phyloP scores from a whole-genome alignment of 2,113 vertebrate genomes.

The Maccullochella peelii region DNA sequence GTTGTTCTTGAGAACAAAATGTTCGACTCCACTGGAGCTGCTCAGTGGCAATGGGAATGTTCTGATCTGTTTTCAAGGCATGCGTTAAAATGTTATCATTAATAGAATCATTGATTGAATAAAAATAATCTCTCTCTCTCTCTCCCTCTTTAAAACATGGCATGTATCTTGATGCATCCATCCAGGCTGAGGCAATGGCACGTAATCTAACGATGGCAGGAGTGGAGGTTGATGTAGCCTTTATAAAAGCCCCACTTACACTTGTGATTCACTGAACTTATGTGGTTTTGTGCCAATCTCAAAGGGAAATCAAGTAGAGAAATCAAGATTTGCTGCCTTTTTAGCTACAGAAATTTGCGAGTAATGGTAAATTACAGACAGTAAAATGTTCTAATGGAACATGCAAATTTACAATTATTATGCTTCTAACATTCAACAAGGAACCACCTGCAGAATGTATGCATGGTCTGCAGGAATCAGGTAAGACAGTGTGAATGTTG shows the following conservation, averaged over 20 bases:
- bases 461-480: background rate
- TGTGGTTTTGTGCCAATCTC: slow-evolving; percentile 34
- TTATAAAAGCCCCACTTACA: background rate
- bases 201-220: background rate
- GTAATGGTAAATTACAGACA: slow-evolving; percentile 23
- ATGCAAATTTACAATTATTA: slow-evolving; percentile 9
- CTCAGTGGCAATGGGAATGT: background rate
- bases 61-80: background rate
- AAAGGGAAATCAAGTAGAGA: slow-evolving; percentile 23
- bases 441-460: background rate
- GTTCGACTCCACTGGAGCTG: background rate
- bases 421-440: background rate
- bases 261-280: slow-evolving; percentile 1
- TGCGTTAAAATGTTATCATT: background rate
- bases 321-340: slow-evolving; percentile 52
- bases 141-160: background rate
- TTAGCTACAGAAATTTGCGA: slow-evolving; percentile 29
- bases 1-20: slow-evolving; percentile 3
- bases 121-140: background rate
- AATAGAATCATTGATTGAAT: background rate
- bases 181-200: background rate
- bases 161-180: background rate
- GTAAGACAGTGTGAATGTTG: background rate
- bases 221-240: background rate
- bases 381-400: slow-evolving; percentile 28